Evolutionary conservation across 2,888 invertebrate species (phyloP).

Genomic region (Geophilus truncorum): DNA sequence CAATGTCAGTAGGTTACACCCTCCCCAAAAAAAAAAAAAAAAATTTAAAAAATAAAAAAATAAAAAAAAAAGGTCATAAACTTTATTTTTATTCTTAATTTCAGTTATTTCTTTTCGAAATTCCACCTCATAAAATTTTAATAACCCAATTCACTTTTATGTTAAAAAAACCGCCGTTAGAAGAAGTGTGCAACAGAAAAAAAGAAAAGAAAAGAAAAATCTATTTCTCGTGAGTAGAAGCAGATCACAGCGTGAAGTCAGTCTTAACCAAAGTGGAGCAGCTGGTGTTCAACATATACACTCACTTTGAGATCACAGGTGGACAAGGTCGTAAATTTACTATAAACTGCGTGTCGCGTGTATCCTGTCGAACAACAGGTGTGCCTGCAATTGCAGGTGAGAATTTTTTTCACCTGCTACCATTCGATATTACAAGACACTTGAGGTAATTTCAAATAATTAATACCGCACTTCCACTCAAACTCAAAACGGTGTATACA

Average conservation of each 20-base stretch:
- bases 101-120: neutral
- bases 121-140: neutral
- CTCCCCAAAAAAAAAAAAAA: too few relatives aligned
- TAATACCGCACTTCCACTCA: too few relatives aligned
- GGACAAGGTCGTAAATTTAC: slow-evolving; percentile 13
- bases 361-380: slow-evolving; percentile 27
- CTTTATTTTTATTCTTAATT: neutral
- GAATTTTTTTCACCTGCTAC: slow-evolving; percentile 17
- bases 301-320: neutral
- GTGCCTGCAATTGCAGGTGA: slow-evolving; percentile 7
- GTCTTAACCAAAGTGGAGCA: neutral
- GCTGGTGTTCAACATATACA: neutral
- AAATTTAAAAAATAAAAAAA: too few relatives aligned
- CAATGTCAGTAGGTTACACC: neutral
- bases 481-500: too few relatives aligned
- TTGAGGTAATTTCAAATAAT: too few relatives aligned
- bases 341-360: slow-evolving; percentile 21
- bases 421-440: neutral
- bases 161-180: neutral
- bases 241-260: neutral
- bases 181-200: neutral
- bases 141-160: neutral
- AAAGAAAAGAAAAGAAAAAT: neutral
- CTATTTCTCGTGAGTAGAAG: neutral
- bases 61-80: neutral